Base-by-base conservation (phyloP, 2,113 vertebrate genomes). In the Scophthalmus maximus region DNA sequence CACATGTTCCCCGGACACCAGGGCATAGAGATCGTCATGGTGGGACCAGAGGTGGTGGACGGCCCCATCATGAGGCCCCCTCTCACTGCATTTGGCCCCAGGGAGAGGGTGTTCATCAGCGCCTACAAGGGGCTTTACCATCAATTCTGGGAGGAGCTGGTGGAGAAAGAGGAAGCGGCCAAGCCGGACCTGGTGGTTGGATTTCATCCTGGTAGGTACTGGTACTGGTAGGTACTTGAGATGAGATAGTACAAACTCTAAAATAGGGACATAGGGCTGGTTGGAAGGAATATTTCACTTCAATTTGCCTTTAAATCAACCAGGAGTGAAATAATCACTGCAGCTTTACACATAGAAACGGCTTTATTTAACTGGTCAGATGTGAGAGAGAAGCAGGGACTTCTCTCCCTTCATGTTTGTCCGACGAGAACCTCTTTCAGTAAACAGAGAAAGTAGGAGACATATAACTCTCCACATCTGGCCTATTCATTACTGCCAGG, bases 91-190 rank as follows among this genome's bases (percentile, higher is more conserved):
- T 91, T 91, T 0, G 93, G 93, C 0, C 94, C 96, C 56, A 88
- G 2, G 29, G 91, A 94, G 49, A 93, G 2, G 14, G 83, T 97
- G 79, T 95, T 94, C 72, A 94, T 99, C 86, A 98, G 95, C 49
- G 93, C 95, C 81, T 93, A 96, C 79, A 97, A 94, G 77, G 94
- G 93, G 29, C 95, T 98, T 22, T 99, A 99, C 81, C 97, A 99
- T 0, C 92, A 96, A 82, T 98, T 98, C 91, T 99, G 97, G 97
- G 98, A 99, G 76, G 94, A 95, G 0, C 55, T 96, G 0, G 90
- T 99, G 84, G 96, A 97, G 87, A 95, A 87, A 42, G 90, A 93
- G 51, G 86, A 93, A 75, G 94, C 91, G 0, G 73, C 95, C 6
- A 94, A 81, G 79, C 97, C 97, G 0, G 94, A 98, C 64, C 85